Conservation (phyloP, 2,797 vertebrate genomes). For the Todus mexicanus region DNA sequence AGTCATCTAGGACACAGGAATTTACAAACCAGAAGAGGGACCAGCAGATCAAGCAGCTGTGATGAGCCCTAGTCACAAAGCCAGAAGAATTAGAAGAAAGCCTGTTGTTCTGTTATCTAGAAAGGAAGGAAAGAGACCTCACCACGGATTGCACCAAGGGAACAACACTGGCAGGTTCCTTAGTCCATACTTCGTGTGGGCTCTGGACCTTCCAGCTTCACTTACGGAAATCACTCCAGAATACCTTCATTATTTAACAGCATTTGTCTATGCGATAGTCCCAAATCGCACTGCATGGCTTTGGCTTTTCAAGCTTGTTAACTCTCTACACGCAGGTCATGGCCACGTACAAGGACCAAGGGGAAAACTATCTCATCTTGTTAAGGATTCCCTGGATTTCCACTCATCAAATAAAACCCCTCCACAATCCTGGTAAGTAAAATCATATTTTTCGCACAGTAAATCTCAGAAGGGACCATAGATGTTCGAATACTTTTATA, state of each 20-base stretch:
- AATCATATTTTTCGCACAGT: background rate
- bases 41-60: background rate
- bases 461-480: background rate
- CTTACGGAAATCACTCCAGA: background rate
- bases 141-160: background rate
- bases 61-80: background rate
- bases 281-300: background rate
- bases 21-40: background rate
- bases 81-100: background rate
- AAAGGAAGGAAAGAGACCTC: background rate
- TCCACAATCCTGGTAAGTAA: background rate
- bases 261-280: background rate
- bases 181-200: background rate
- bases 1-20: background rate
- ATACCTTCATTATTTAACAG: background rate
- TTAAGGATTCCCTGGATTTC: background rate
- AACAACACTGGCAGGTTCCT: fast-evolving
- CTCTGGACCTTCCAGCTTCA: background rate
- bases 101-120: too few relatives aligned
- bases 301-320: background rate
- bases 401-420: background rate
- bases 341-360: background rate
- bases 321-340: background rate
- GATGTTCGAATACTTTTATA: background rate
- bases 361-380: background rate